Conservation (phyloP, 2,113 vertebrate species). For the Mugil cephalus region DNA sequence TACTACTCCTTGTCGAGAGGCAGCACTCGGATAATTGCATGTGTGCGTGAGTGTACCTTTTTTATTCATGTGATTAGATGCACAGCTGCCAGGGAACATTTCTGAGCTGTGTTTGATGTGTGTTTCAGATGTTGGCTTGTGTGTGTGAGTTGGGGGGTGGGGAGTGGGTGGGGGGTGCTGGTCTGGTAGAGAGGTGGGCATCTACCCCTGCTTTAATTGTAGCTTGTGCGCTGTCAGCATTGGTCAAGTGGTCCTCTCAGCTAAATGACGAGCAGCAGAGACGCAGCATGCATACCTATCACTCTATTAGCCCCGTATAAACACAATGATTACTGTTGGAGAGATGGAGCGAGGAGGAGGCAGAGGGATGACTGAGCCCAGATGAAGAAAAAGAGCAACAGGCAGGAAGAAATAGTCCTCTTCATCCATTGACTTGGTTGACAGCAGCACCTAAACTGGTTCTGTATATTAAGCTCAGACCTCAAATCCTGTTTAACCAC, state of each 20-base stretch:
- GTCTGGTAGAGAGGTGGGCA: background rate
- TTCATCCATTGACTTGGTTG: background rate
- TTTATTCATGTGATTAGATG: constrained; percentile 25
- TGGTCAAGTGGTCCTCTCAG: constrained; percentile 73
- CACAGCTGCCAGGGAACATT: background rate
- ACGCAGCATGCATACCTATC: constrained; percentile 53
- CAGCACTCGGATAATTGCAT: constrained; percentile 41
- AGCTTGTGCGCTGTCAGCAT: constrained; percentile 53
- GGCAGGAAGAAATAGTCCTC: background rate
- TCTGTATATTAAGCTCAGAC: no score
- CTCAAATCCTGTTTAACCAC: no score
- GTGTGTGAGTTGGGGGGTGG: background rate
- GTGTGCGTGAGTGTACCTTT: constrained; percentile 4
- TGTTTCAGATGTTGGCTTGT: background rate
- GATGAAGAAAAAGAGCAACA: background rate
- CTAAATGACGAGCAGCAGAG: constrained; percentile 58
- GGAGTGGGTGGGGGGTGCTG: background rate
- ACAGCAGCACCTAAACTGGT: no score
- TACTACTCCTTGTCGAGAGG: constrained; percentile 57
- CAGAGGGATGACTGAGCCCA: background rate
- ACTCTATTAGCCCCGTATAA: constrained; percentile 54
- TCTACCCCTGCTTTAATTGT: constrained; percentile 60
- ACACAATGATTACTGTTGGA: constrained; percentile 44
- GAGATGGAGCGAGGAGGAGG: constrained; percentile 38
- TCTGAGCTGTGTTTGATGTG: constrained; percentile 1